Percentiles rank a stretch among this genome's conserved stretches.
Evolutionary conservation across 2,113 vertebrate species (phyloP).

Genomic region (Apteryx owenii): DNA sequence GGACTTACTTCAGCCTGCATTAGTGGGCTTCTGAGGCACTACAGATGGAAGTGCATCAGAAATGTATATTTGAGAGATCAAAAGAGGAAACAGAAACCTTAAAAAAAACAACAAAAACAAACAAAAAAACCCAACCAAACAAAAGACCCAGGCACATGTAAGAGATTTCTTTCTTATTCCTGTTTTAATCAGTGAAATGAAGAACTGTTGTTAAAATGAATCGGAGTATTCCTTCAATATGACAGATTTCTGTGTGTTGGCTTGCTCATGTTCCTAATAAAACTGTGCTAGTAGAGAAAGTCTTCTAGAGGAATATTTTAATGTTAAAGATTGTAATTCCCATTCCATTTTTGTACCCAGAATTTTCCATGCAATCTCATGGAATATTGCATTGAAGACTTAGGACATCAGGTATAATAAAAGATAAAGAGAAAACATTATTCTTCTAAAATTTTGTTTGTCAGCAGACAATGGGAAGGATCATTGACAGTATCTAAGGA

Average conservation of each 20-base stretch:
- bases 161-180: not conserved
- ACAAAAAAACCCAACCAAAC: not conserved
- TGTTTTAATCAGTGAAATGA: not conserved
- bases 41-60: not conserved
- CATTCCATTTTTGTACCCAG: not conserved
- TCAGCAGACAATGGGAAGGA: not conserved
- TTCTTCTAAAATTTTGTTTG: not conserved
- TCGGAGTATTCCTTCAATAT: not conserved
- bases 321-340: not conserved
- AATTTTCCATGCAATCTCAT: not conserved
- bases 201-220: not conserved
- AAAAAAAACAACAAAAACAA: not conserved
- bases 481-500: not conserved
- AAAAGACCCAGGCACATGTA: not conserved
- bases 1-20: not conserved
- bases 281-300: not conserved
- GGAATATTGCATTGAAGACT: not conserved
- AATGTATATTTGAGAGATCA: not conserved
- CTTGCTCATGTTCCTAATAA: not conserved
- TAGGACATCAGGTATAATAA: not conserved
- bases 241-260: not conserved
- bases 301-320: not conserved
- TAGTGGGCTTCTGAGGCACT: not conserved
- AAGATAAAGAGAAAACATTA: not conserved
- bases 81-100: not conserved